phyloP scores from a whole-genome alignment of 2,797 vertebrate genomes.

The Pangasius macronema region DNA sequence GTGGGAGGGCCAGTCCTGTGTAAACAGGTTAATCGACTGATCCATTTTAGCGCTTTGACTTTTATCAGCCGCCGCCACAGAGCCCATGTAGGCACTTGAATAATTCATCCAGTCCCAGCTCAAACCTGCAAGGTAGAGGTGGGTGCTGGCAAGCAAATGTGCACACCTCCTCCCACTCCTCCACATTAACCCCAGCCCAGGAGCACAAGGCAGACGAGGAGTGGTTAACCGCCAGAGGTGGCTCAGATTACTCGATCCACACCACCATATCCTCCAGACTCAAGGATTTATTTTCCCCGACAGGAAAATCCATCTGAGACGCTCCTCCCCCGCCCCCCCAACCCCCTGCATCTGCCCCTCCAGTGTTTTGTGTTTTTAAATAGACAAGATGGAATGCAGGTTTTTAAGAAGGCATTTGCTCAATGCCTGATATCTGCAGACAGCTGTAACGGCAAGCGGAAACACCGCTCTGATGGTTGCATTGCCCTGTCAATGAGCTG shows the following conservation, averaged over 20 bases:
- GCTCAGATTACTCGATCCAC: constrained; percentile 74
- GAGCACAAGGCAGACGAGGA: constrained; percentile 60
- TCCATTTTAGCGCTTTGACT: constrained; percentile 88
- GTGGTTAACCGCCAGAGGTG: constrained; percentile 72
- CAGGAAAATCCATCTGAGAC: constrained; percentile 68
- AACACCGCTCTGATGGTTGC: constrained; percentile 34
- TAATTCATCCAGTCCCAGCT: constrained; percentile 86
- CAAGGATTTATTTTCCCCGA: constrained; percentile 71
- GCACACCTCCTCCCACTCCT: constrained; percentile 55
- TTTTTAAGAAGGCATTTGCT: constrained; percentile 58
- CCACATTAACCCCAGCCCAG: constrained; percentile 63
- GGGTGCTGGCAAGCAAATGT: constrained; percentile 76
- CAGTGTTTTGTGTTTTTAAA: constrained; percentile 52
- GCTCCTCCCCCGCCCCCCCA: constrained; percentile 17
- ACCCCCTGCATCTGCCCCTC: neutral
- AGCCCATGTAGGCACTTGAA: constrained; percentile 86
- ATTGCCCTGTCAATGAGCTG: constrained; percentile 34
- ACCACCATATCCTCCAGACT: constrained; percentile 71
- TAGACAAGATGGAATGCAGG: constrained; percentile 58
- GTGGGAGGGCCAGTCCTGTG: constrained; percentile 77
- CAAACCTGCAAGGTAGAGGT: constrained; percentile 76
- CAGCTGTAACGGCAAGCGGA: constrained; percentile 30
- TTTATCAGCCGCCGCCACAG: constrained; percentile 87
- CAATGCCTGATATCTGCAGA: constrained; percentile 46
- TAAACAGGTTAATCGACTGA: constrained; percentile 95